Percentiles rank a stretch among this genome's conserved stretches.
These are phyloP conservation scores for Oncopodura yosiiana DNA, from an alignment of 1,140 invertebrate genomes.

Conservation along the genomic window DNA sequence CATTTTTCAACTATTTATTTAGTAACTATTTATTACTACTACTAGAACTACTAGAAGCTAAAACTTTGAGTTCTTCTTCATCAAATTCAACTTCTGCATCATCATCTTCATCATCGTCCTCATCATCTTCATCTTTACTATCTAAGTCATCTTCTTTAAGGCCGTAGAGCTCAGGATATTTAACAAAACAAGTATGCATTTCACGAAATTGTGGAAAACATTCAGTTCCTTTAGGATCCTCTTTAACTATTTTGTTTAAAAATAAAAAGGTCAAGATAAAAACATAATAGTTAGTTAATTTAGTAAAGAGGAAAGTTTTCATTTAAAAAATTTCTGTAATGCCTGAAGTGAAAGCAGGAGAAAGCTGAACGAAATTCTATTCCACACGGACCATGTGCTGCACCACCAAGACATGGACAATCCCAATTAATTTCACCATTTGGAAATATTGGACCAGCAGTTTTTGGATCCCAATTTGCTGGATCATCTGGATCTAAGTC, in stretches of 20 bases:
- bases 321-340: slow-evolving; percentile 38
- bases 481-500: slow-evolving; percentile 39
- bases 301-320: background rate
- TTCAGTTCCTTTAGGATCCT: slow-evolving; percentile 73
- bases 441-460: slow-evolving; percentile 67
- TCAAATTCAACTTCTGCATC: slow-evolving; percentile 26
- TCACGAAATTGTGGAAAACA: slow-evolving; percentile 79
- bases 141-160: slow-evolving; percentile 14
- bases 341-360: slow-evolving; percentile 84
- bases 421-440: slow-evolving; percentile 94
- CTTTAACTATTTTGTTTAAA: slow-evolving; percentile 38
- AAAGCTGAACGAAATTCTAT: slow-evolving; percentile 85
- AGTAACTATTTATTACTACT: background rate
- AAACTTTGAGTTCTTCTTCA: slow-evolving; percentile 12
- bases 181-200: slow-evolving; percentile 86
- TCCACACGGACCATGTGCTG: slow-evolving; percentile 91
- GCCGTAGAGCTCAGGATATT: slow-evolving; percentile 78
- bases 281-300: background rate
- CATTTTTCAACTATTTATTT: too few species aligned
- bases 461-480: slow-evolving; percentile 52
- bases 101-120: slow-evolving; percentile 4
- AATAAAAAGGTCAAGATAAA: slow-evolving; percentile 36
- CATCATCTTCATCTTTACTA: slow-evolving; percentile 26
- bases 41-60: background rate
- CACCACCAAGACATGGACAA: slow-evolving; percentile 90